Base-by-base conservation (phyloP, 1,140 invertebrate species). In the Dolichoris vasculosae region DNA sequence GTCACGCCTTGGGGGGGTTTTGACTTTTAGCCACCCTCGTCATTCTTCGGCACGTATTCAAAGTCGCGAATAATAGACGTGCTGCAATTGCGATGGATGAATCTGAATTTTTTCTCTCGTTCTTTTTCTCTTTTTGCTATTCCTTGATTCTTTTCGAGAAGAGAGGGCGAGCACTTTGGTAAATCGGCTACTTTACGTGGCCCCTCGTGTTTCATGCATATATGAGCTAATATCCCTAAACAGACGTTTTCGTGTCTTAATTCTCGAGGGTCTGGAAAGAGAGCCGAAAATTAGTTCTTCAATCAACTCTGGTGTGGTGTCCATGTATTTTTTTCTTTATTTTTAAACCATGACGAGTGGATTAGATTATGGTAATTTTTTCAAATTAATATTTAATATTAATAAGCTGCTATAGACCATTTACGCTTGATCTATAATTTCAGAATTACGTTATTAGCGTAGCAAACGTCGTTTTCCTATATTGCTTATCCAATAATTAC, bases 21-120 rank as follows among this genome's bases (percentile, higher is more conserved):
- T 51, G 85, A 88, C 86, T 90, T 88, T 90, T 88, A 91, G 89
- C 89, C 88, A 91, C 90, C 89, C 90, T 90, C 85, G 78, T 90
- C 87, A 90, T 90, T 89, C 88, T 89, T 86, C 80, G 81, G 89
- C 91, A 91, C 90, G 90, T 91, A 91, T 77, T 85, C 23, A 85
- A 38, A 78, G 55, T 76, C 51, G 59, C 71, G 79, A 76, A 87
- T 86, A 86, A 89, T 88, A 88, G 82, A 86, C 77, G 76, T 75
- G 20, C 75, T 78, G 86, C 88, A 89, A 90, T 90, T 89, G 86
- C 69, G 64, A 86, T 78, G 75, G 83, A 90, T 90, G 90, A 90
- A 84, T 88, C 82, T 86, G 55, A 81, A 87, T 88, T 90, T 88
- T 89, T 75, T 86, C 26, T 76, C 51, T 75, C 48, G 64, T 67